phyloP scores from a whole-genome alignment of 2,113 vertebrate species.

The Gallinago media region DNA sequence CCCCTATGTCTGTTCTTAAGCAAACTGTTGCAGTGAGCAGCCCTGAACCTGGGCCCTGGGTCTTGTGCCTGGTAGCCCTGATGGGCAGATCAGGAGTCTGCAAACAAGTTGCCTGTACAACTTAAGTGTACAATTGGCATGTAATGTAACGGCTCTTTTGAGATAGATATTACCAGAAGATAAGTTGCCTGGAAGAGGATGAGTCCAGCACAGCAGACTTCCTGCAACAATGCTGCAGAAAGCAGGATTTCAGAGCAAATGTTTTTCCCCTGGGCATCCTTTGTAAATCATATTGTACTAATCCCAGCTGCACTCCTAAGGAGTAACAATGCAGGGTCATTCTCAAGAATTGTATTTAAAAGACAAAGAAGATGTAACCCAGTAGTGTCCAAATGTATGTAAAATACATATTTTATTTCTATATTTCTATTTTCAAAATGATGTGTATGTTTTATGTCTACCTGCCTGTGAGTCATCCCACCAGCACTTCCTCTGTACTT shows the following conservation, averaged over 20 bases:
- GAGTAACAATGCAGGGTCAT: background rate
- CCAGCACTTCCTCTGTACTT: background rate
- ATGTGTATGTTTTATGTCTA: background rate
- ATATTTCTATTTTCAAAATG: background rate
- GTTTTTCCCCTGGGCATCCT: background rate
- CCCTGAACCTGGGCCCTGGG: background rate
- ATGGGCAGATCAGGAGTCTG: background rate
- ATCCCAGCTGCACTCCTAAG: background rate
- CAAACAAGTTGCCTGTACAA: background rate
- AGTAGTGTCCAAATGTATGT: background rate
- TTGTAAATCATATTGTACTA: background rate
- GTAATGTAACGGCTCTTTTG: background rate
- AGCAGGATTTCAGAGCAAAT: background rate
- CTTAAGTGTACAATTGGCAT: background rate
- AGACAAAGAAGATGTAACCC: background rate
- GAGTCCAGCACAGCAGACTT: background rate
- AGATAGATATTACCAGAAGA: background rate
- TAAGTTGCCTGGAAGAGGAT: background rate
- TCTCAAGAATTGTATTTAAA: background rate
- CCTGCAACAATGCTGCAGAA: background rate
- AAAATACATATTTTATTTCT: background rate
- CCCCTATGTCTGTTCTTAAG: background rate
- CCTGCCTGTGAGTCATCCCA: background rate
- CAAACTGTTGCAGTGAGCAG: background rate
- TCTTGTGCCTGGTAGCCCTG: background rate